These are phyloP conservation scores for Asarcornis scutulata DNA, from an alignment of 2,113 vertebrate species.

Conservation along the genomic window DNA sequence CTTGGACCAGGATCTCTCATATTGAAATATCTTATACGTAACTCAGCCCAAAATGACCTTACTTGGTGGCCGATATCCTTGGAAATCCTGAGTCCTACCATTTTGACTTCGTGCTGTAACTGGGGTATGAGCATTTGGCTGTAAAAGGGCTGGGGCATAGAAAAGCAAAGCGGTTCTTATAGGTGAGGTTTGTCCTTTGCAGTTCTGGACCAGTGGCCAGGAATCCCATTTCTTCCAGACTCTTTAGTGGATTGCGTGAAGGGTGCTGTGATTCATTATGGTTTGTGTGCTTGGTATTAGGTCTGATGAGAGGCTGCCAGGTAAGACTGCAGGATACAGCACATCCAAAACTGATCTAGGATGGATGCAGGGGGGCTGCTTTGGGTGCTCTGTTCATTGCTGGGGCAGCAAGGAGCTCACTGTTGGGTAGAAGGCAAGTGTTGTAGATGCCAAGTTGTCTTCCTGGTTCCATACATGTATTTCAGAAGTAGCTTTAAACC, in stretches of 20 bases:
- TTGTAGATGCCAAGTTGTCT: neutral
- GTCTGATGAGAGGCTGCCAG: neutral
- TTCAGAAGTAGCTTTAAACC: neutral
- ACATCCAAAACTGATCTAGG: neutral
- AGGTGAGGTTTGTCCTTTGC: neutral
- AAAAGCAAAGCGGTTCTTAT: neutral
- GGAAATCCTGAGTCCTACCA: neutral
- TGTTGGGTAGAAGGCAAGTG: neutral
- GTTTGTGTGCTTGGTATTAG: neutral
- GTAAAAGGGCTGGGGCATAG: neutral
- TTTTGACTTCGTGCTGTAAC: neutral
- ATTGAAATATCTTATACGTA: neutral
- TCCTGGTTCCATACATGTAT: neutral
- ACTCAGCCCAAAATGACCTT: neutral
- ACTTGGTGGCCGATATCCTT: neutral
- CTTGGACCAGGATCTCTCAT: neutral
- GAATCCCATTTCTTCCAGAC: neutral
- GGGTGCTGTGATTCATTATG: neutral
- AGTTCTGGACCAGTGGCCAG: neutral
- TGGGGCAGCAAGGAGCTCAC: neutral
- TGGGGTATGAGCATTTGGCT: neutral
- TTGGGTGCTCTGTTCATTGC: neutral
- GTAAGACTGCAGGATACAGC: neutral
- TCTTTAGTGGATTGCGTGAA: neutral
- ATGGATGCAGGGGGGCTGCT: neutral